These are phyloP conservation scores for Unio delphinus DNA, from an alignment of 2,888 invertebrate genomes.

Conservation along the genomic window DNA sequence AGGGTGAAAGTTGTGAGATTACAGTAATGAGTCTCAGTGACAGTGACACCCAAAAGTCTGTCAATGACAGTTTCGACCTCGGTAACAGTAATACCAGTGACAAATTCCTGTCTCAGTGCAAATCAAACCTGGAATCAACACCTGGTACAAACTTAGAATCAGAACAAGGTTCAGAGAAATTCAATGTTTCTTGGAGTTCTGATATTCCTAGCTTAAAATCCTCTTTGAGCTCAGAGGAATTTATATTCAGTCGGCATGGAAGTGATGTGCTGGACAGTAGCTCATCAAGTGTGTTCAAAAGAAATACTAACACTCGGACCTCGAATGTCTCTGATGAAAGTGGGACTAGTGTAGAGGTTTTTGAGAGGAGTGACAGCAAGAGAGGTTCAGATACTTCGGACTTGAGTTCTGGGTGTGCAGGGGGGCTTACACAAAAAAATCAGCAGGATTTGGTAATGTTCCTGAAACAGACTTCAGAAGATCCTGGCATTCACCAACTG, in stretches of 20 bases:
- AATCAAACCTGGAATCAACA: too few species aligned
- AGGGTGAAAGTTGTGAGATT: slow-evolving; percentile 24
- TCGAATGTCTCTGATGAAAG: slow-evolving; percentile 43
- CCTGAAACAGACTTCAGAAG: slow-evolving; percentile 20
- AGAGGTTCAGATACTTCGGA: slow-evolving; percentile 36
- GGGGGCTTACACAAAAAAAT: slow-evolving; percentile 27
- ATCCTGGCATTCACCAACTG: slow-evolving; percentile 14
- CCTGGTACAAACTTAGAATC: too few species aligned
- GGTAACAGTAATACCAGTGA: slow-evolving; percentile 33
- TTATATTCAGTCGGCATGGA: too few species aligned
- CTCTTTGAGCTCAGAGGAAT: too few species aligned
- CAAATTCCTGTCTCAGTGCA: slow-evolving; percentile 6
- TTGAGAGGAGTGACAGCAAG: slow-evolving; percentile 28
- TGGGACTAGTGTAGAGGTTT: slow-evolving; percentile 37
- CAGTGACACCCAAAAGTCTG: slow-evolving; percentile 34
- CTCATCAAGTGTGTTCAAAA: slow-evolving; percentile 16
- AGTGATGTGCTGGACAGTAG: too few species aligned
- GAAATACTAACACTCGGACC: slow-evolving; percentile 32
- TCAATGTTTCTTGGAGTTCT: too few species aligned
- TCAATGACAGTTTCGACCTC: slow-evolving; percentile 14
- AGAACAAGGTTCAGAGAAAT: too few species aligned
- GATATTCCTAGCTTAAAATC: too few species aligned
- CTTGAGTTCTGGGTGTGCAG: slow-evolving; percentile 30
- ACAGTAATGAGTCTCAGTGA: slow-evolving; percentile 41
- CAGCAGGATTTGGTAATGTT: slow-evolving; percentile 23